phyloP scores from a whole-genome alignment of 2,888 invertebrate species.

The Tenthredo mesomela region DNA sequence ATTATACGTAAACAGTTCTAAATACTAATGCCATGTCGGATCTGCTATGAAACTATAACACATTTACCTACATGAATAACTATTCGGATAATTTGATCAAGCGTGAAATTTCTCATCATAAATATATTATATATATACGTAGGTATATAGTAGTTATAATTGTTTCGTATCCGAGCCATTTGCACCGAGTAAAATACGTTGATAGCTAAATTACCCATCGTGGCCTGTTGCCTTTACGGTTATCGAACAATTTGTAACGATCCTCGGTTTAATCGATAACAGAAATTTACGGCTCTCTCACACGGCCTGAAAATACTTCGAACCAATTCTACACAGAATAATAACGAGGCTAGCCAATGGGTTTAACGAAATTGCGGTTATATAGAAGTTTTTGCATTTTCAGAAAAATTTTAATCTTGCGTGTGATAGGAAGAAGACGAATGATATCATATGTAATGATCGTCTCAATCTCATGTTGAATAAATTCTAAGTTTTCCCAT shows the following conservation, averaged over 20 bases:
- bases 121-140: background rate
- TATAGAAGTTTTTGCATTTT: background rate
- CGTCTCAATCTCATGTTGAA: conserved; percentile 1
- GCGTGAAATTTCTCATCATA: conserved; percentile 19
- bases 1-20: background rate
- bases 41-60: background rate
- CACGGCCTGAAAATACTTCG: conserved; percentile 20
- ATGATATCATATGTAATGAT: background rate
- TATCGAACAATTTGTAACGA: conserved; percentile 49
- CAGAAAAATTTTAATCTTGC: background rate
- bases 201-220: conserved; percentile 38
- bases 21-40: background rate
- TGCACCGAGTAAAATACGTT: conserved; percentile 19
- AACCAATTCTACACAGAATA: conserved; percentile 1
- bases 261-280: conserved; percentile 33
- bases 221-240: conserved; percentile 16
- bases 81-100: background rate
- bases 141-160: background rate
- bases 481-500: conserved; percentile 59
- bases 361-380: background rate
- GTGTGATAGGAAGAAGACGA: background rate
- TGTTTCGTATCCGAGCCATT: conserved; percentile 23
- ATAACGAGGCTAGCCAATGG: background rate
- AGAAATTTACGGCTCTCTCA: conserved; percentile 33
- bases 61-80: background rate